Percentiles rank a stretch among this genome's conserved stretches.
phyloP scores from a whole-genome alignment of 1,140 invertebrate species.

The Oncopeltus fasciatus region DNA sequence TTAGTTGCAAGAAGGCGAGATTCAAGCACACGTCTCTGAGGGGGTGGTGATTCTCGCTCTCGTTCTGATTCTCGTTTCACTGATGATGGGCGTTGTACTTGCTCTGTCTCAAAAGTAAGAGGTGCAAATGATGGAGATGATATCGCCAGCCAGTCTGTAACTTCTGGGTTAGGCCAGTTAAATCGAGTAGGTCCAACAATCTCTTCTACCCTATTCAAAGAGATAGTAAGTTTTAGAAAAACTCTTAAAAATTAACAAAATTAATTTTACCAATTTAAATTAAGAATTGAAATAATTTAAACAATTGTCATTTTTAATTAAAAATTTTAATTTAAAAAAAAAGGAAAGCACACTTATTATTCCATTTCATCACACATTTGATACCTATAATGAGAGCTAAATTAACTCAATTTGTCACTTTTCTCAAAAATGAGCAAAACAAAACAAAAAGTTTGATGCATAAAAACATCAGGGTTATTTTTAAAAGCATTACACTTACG shows the following conservation, averaged over 20 bases:
- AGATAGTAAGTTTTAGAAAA: background rate
- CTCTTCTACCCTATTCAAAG: slow-evolving; percentile 9
- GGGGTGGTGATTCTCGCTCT: background rate
- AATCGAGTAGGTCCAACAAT: slow-evolving; percentile 17
- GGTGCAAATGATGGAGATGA: slow-evolving; percentile 14
- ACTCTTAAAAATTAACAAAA: too few relatives aligned
- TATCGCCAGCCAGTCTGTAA: background rate
- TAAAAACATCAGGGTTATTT: background rate
- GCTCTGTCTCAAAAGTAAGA: slow-evolving; percentile 15
- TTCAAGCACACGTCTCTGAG: slow-evolving; percentile 6
- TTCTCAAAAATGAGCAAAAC: background rate
- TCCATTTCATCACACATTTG: too few relatives aligned
- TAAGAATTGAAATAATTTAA: too few relatives aligned
- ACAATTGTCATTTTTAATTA: too few relatives aligned
- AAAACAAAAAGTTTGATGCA: background rate
- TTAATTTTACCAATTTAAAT: too few relatives aligned
- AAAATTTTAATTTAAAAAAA: too few relatives aligned
- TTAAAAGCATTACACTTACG: background rate
- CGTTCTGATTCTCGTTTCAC: background rate
- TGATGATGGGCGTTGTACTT: background rate
- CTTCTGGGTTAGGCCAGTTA: slow-evolving; percentile 15
- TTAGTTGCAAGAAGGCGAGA: background rate
- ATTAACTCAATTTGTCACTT: too few relatives aligned
- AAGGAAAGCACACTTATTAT: too few relatives aligned
- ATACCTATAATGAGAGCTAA: too few relatives aligned